Evolutionary conservation across 2,888 invertebrate species (phyloP).

Genomic region (Lamellibrachia satsuma): DNA sequence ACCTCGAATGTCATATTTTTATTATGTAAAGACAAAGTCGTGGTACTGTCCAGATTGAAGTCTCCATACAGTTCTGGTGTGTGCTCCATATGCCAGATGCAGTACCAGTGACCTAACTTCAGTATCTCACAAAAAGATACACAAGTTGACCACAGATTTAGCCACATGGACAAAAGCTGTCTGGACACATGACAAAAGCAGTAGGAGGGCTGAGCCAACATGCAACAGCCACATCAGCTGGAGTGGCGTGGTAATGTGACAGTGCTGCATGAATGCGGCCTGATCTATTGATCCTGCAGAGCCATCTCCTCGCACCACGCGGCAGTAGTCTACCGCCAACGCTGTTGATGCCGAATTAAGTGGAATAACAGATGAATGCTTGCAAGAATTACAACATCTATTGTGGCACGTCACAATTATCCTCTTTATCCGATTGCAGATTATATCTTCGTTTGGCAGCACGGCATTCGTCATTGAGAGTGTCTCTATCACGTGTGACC

Average conservation of each 20-base stretch:
- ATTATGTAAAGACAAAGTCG: too few relatives aligned
- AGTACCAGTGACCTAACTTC: neutral
- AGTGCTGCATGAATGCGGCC: neutral
- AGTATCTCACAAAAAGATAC: neutral
- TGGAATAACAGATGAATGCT: conserved; percentile 5
- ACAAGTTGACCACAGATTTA: neutral
- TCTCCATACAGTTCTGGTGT: neutral
- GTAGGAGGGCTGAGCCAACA: neutral
- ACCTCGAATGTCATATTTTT: too few relatives aligned
- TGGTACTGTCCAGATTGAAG: too few relatives aligned
- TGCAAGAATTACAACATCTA: neutral
- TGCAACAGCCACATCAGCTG: neutral
- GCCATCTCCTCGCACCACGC: neutral
- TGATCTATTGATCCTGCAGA: neutral
- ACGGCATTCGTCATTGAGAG: neutral
- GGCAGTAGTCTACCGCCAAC: neutral
- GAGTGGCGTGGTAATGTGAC: neutral
- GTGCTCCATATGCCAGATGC: neutral
- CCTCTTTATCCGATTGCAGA: neutral
- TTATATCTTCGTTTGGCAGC: neutral
- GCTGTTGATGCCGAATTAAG: neutral
- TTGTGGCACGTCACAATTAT: neutral
- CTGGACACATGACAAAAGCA: neutral
- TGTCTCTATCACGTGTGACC: neutral
- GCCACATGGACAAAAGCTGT: neutral